Base-by-base conservation (phyloP, 2,888 invertebrate genomes). In the Sialis fuliginosa region DNA sequence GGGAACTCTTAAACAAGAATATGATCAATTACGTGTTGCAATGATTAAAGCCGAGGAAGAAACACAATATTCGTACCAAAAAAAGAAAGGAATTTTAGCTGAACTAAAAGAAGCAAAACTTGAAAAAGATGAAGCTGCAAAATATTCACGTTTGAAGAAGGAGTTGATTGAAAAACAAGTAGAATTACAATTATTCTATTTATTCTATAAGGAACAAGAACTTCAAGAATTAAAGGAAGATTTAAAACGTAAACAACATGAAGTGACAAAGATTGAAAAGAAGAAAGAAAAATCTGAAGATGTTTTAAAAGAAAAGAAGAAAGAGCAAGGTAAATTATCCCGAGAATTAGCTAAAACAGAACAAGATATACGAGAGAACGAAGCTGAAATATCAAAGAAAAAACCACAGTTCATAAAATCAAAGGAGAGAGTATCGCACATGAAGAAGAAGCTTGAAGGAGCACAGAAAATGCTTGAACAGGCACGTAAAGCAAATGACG, bases 81-180 rank as follows among this genome's bases (percentile, higher is more conserved):
- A 96, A 70, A 96, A 98, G 67, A 91, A 93, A 60, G 97, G 96
- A 1, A 95, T 98, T 48, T 96, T 95, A 40, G 95, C 93, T 0
- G 98, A 99, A 67, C 77, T 93, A 49, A 96, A 97, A 62, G 98
- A 98, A 66, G 98, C 98, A 5, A 90, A 92, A 62, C 72, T 92
- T 53, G 98, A 98, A 64, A 96, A 97, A 65, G 95, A 97, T 63
- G 98, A 98, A 65, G 98, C 98, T 0, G 96, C 97, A 62, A 90
- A 93, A 58, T 99, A 97, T 63, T 88, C 95, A 44, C 72, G 85
- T 43, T 69, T 97, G 1, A 92, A 90, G 62, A 85, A 92, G 60
- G 92, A 96, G 69, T 22, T 22, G 4, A 22, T 4, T 22, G 88
- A 90, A 55, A 92, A 93, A 69, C 87, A 92, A 68, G 76, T 92